A percentile compares a stretch with the other conserved stretches of the same genome.
These are phyloP conservation scores for Petrophora chlorosata DNA, from an alignment of 2,888 invertebrate genomes.

Conservation along the genomic window DNA sequence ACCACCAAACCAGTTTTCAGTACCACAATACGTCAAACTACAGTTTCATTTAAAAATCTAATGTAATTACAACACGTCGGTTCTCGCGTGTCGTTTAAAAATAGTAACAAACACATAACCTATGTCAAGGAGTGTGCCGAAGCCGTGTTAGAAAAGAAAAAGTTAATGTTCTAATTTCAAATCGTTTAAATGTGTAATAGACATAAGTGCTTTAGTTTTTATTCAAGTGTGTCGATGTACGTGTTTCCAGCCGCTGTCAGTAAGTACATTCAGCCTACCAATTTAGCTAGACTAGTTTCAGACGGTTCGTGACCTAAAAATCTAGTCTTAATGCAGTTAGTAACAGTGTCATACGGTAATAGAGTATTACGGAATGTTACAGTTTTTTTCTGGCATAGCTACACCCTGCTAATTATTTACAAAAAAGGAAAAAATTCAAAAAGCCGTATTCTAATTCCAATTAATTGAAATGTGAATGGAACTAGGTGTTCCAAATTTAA, in stretches of 20 bases:
- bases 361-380: constrained; percentile 12
- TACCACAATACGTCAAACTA: constrained; percentile 41
- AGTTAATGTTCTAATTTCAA: constrained; percentile 30
- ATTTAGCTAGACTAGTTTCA: constrained; percentile 43
- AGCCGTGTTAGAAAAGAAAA: constrained; percentile 38
- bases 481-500: not conserved
- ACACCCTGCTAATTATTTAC: not conserved
- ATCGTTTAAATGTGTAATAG: constrained; percentile 46
- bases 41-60: constrained; percentile 27
- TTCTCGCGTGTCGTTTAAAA: constrained; percentile 23
- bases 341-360: constrained; percentile 40
- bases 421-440: constrained; percentile 5
- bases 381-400: constrained; percentile 4
- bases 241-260: constrained; percentile 31
- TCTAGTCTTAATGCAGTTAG: constrained; percentile 69
- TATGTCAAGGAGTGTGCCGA: constrained; percentile 21
- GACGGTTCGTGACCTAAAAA: constrained; percentile 65
- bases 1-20: constrained; percentile 53
- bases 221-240: constrained; percentile 11
- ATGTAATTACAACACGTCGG: constrained; percentile 15
- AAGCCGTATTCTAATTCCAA: constrained; percentile 8
- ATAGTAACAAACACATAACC: constrained; percentile 32
- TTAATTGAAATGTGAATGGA: not conserved
- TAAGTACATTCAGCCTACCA: constrained; percentile 41
- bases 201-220: constrained; percentile 39